These are phyloP conservation scores for Procavia capensis DNA, from an alignment of 2,113 vertebrate genomes.

Conservation along the genomic window DNA sequence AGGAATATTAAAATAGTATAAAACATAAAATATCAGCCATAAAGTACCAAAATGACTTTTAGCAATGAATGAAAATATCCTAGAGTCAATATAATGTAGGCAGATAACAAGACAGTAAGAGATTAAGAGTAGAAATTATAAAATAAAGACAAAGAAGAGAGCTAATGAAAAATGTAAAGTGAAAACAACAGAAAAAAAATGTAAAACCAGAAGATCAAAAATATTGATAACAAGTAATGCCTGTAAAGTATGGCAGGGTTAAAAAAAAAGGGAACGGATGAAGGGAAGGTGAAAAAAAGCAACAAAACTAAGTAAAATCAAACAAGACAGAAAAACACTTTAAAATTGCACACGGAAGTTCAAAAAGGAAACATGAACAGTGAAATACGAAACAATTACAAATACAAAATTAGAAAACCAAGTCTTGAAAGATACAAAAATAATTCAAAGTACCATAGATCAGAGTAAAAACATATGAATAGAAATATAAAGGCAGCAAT, in stretches of 20 bases:
- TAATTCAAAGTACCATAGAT: constrained; percentile 1
- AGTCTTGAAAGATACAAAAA: constrained; percentile 23
- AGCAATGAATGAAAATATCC: constrained; percentile 1
- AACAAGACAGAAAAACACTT: background rate
- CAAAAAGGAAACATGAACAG: constrained; percentile 9
- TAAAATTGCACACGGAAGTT: constrained; percentile 4
- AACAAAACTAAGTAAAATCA: constrained; percentile 1
- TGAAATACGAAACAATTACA: constrained; percentile 14
- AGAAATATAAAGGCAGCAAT: constrained; percentile 19
- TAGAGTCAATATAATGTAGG: background rate
- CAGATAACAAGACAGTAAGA: background rate
- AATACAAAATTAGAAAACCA: constrained; percentile 20
- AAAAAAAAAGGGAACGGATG: background rate
- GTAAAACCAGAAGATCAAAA: constrained; percentile 20
- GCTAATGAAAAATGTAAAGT: constrained; percentile 22
- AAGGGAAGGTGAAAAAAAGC: background rate
- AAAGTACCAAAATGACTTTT: constrained; percentile 24
- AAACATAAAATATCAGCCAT: background rate
- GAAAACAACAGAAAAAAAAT: background rate
- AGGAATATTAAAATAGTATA: background rate
- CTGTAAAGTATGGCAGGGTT: background rate
- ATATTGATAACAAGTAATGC: background rate
- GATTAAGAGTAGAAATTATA: background rate
- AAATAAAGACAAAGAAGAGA: constrained; percentile 29
- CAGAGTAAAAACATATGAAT: background rate